These are phyloP conservation scores for Callorhinus ursinus DNA, from an alignment of 2,113 vertebrate species.

Conservation along the genomic window DNA sequence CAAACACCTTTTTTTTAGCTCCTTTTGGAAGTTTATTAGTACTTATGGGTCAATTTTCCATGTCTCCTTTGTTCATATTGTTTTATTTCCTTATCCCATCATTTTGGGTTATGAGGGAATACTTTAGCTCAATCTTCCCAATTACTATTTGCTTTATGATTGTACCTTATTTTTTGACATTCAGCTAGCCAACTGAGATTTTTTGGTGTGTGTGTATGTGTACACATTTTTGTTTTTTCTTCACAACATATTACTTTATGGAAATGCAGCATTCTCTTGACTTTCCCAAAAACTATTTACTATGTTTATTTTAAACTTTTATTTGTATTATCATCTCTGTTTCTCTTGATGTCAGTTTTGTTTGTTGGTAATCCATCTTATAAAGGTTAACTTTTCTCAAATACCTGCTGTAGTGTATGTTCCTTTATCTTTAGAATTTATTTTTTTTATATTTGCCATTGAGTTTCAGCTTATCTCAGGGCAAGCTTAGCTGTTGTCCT, in stretches of 20 bases:
- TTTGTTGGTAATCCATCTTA: not conserved
- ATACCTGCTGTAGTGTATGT: not conserved
- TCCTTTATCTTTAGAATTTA: not conserved
- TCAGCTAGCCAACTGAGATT: not conserved
- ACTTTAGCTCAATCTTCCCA: not conserved
- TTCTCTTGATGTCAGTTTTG: not conserved
- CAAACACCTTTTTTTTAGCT: not conserved
- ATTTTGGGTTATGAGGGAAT: not conserved
- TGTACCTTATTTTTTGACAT: not conserved
- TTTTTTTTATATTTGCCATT: not conserved
- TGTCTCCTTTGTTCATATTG: not conserved
- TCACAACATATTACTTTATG: not conserved
- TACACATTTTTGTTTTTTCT: not conserved
- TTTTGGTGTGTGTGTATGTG: not conserved
- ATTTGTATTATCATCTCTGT: not conserved
- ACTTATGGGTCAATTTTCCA: not conserved
- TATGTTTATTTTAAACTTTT: not conserved
- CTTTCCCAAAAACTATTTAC: not conserved
- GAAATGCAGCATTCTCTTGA: not conserved
- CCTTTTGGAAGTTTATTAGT: not conserved
- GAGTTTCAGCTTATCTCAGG: not conserved
- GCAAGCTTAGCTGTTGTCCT: not conserved
- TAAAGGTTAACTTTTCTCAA: not conserved
- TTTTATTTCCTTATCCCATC: not conserved
- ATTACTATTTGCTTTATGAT: not conserved